Evolutionary conservation across 2,797 vertebrate species (phyloP).

Genomic region (Coccyzus lansbergi): DNA sequence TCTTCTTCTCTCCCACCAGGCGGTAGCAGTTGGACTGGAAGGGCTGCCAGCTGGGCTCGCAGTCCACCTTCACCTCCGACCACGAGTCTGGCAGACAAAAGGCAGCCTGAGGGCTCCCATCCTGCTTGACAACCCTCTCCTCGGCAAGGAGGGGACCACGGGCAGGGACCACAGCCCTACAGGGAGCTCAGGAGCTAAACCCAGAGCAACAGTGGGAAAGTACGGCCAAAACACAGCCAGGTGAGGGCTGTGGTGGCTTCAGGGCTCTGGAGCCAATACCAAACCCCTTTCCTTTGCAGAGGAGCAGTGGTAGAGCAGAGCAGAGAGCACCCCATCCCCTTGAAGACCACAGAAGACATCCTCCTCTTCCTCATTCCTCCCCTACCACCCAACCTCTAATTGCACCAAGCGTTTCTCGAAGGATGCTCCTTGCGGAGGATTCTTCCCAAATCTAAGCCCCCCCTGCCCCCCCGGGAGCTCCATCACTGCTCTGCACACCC

Average conservation of each 20-base stretch:
- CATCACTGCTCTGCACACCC: background rate
- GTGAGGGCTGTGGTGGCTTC: background rate
- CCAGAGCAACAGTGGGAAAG: background rate
- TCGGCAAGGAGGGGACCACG: background rate
- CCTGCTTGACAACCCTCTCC: background rate
- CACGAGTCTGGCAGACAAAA: slow-evolving; percentile 83
- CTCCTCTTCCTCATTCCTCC: background rate
- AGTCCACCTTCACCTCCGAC: slow-evolving; percentile 85
- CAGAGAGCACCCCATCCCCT: background rate
- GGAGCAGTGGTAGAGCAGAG: background rate
- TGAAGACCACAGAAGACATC: rapidly evolving
- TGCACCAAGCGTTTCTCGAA: rapidly evolving
- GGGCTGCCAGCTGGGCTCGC: slow-evolving; percentile 91
- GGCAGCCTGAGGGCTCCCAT: background rate
- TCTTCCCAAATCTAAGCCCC: background rate
- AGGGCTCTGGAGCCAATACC: background rate
- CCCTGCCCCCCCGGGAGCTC: background rate
- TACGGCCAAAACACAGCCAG: background rate
- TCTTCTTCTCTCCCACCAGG: slow-evolving; percentile 85
- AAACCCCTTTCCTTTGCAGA: background rate
- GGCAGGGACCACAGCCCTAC: background rate
- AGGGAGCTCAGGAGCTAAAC: background rate
- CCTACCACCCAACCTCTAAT: background rate
- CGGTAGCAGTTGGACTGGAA: slow-evolving; percentile 95
- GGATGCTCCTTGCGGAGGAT: background rate